Evolutionary conservation across 2,888 invertebrate genomes (phyloP).

Genomic region (Cerastoderma edule): DNA sequence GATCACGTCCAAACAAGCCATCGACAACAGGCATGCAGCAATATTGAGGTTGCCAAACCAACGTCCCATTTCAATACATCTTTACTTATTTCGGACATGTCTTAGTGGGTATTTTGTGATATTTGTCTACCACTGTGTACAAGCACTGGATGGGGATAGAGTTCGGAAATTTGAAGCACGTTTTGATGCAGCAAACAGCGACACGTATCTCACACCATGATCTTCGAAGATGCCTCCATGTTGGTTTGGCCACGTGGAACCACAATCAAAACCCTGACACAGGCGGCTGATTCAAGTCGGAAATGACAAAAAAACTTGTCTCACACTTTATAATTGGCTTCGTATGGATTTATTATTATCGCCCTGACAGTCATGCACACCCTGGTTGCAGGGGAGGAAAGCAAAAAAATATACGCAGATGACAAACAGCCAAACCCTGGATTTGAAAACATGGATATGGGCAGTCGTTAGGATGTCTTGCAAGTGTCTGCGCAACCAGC

Average conservation of each 20-base stretch:
- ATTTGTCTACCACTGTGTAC: too few relatives aligned
- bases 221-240: slow-evolving; percentile 6
- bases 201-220: slow-evolving; percentile 5
- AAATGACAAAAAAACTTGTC: slow-evolving; percentile 19
- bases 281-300: slow-evolving; percentile 18
- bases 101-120: too few relatives aligned
- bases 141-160: too few relatives aligned
- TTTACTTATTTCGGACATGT: too few relatives aligned
- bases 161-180: not conserved
- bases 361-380: not conserved
- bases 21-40: too few relatives aligned
- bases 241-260: slow-evolving; percentile 13
- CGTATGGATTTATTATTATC: slow-evolving; percentile 9
- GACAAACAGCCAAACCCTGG: too few relatives aligned
- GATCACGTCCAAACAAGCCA: too few relatives aligned
- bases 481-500: not conserved
- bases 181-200: slow-evolving; percentile 6
- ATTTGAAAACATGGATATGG: too few relatives aligned
- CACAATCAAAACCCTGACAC: slow-evolving; percentile 7
- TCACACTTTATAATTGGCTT: slow-evolving; percentile 11
- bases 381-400: not conserved
- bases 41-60: too few relatives aligned
- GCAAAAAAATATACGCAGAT: not conserved
- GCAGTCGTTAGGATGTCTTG: too few relatives aligned
- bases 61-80: too few relatives aligned